These are phyloP conservation scores for Magallana angulata DNA, from an alignment of 1,140 invertebrate species.

Conservation along the genomic window DNA sequence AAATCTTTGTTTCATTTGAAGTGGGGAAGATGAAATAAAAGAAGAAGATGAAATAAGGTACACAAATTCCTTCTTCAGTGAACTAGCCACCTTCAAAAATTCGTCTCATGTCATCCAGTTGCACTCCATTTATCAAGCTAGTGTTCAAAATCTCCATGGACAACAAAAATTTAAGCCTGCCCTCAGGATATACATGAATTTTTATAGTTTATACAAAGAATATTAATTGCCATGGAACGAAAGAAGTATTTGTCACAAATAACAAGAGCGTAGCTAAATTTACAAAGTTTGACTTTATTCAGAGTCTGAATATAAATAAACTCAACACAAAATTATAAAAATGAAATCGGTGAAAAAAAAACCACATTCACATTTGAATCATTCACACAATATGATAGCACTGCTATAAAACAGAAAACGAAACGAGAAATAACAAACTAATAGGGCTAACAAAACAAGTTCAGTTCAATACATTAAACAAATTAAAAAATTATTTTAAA, in stretches of 20 bases:
- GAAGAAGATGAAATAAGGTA: no score
- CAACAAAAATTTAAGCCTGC: conserved; percentile 4
- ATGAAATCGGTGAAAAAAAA: conserved; percentile 2
- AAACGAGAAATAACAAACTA: not conserved
- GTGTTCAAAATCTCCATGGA: conserved; percentile 9
- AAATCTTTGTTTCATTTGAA: no score
- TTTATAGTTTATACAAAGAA: conserved; percentile 26
- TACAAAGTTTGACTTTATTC: conserved; percentile 32
- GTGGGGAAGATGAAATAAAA: no score
- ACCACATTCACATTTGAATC: not conserved
- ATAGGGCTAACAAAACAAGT: not conserved
- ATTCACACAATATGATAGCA: conserved; percentile 8
- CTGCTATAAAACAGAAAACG: not conserved
- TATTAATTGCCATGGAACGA: conserved; percentile 9
- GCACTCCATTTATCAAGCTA: not conserved
- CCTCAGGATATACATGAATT: conserved; percentile 8
- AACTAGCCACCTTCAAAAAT: no score
- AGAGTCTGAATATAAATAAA: conserved; percentile 33
- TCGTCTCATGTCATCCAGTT: not conserved
- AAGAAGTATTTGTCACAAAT: not conserved
- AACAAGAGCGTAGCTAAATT: conserved; percentile 1
- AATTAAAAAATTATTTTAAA: not conserved
- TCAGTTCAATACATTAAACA: not conserved
- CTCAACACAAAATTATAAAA: conserved; percentile 35
- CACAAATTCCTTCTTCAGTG: no score